Percentiles rank a stretch among this genome's conserved stretches.
These are phyloP conservation scores for Hemibagrus wyckioides DNA, from an alignment of 2,113 vertebrate genomes.

Conservation along the genomic window DNA sequence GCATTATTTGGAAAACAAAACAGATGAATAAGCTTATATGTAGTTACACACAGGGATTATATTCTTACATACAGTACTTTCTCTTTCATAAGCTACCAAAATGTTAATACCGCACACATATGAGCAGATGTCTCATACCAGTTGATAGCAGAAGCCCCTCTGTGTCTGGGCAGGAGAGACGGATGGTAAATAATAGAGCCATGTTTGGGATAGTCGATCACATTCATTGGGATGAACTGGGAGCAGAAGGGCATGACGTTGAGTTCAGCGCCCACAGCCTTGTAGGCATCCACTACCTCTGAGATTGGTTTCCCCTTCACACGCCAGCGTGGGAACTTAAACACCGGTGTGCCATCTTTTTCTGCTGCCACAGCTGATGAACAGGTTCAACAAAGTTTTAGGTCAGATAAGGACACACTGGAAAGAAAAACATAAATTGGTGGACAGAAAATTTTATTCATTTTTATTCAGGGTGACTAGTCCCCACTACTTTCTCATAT, in stretches of 20 bases:
- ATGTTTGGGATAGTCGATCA: constrained; percentile 86
- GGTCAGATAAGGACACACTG: constrained; percentile 17
- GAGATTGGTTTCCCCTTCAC: constrained; percentile 86
- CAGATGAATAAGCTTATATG: background rate
- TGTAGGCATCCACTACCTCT: constrained; percentile 88
- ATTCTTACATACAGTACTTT: background rate
- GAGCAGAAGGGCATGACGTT: constrained; percentile 98
- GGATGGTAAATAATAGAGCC: constrained; percentile 98
- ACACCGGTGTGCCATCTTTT: constrained; percentile 93
- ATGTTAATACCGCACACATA: constrained; percentile 3
- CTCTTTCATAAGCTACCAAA: background rate
- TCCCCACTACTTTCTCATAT: background rate
- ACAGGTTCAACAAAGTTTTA: background rate
- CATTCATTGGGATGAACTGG: constrained; percentile 97
- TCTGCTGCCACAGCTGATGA: constrained; percentile 85
- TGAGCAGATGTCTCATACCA: constrained; percentile 76
- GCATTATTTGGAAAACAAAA: too few relatives aligned
- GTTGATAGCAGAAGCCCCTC: constrained; percentile 97
- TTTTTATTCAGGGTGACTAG: background rate
- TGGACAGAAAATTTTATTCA: background rate
- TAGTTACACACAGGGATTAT: background rate
- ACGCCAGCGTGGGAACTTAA: constrained; percentile 94
- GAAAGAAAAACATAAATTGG: too few relatives aligned
- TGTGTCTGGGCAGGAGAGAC: constrained; percentile 91
- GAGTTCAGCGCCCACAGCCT: constrained; percentile 89